Evolutionary conservation across 2,888 invertebrate genomes (phyloP), one percentile per base, ranked within the genome.

Genomic region (Idaea biselata): DNA sequence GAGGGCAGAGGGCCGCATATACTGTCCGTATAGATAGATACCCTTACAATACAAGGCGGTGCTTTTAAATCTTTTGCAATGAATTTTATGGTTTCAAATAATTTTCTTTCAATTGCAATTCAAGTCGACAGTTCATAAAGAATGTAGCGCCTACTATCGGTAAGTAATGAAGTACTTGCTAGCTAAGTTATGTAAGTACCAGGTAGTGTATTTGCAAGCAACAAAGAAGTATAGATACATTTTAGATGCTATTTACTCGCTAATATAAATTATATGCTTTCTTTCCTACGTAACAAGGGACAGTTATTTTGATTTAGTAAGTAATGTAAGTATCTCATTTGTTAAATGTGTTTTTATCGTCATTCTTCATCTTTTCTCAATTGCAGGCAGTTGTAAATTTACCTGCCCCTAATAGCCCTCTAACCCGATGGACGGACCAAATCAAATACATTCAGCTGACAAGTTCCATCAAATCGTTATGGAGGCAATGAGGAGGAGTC

Each of bases 61-160:
- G 18, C 56, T 18, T 56, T 56, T 56, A 56, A 56, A 18, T 18
- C 17, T 56, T 56, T 56, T 17, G 14, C 56, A 18, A 16, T 56
- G 56, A 56, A 56, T 56, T 56, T 56, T 56, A 56, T 56, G 56
- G 17, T 18, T 56, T 56, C 18, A 56, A 56, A 56, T 56, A 16
- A 56, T 44, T 44, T 44, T 44, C 44, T 44, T 44, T 44, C 44
- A 44, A 44, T 44, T 44, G 44, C 44, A 44, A 44, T 44, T 44
- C 44, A 11, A 44, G 44, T 44, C 44, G 44, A 44, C 44, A 44
- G 44, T 5, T 44, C 44, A 8, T 44, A 44, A 44, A 44, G 3
- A 44, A 44, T 44, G 6, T 11, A 44, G 14, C 44, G 14, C 14
- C 14, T 44, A 7, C 5, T 8, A 44, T 44, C 7, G 11, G 44